Conservation (phyloP, 2,797 vertebrate genomes). For the Sebastes cheni region DNA sequence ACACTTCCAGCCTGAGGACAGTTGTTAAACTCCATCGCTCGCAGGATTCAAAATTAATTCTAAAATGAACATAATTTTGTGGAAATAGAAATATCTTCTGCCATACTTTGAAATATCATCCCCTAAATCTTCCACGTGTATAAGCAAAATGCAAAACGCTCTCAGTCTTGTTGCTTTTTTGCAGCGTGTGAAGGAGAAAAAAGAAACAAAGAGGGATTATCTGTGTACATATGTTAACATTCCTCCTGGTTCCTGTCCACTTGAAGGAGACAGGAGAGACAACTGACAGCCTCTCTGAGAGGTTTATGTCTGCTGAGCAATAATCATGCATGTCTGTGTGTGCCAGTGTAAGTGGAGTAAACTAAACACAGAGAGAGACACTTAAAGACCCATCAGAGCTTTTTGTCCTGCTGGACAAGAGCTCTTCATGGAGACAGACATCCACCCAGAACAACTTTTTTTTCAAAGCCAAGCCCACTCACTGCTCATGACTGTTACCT, state of each 20-base stretch:
- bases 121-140: not conserved
- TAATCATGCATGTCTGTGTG: not conserved
- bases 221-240: constrained; percentile 24
- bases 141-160: not conserved
- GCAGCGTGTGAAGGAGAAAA: not conserved
- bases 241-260: constrained; percentile 35
- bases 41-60: not conserved
- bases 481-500: not conserved
- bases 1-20: not conserved
- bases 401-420: constrained; percentile 44
- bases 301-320: constrained; percentile 61
- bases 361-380: constrained; percentile 36
- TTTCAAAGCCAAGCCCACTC: not conserved
- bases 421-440: constrained; percentile 25
- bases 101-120: not conserved
- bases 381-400: constrained; percentile 51
- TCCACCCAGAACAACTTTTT: not conserved
- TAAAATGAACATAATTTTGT: not conserved
- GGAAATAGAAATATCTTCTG: not conserved
- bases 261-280: constrained; percentile 40
- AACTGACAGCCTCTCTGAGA: constrained; percentile 42
- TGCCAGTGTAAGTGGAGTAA: constrained; percentile 23
- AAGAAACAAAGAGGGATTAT: not conserved
- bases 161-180: not conserved
- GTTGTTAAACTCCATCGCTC: not conserved